Percentiles rank a stretch among this genome's conserved stretches.
These are phyloP conservation scores for Rhagonycha fulva DNA, from an alignment of 2,888 invertebrate genomes.

Conservation along the genomic window DNA sequence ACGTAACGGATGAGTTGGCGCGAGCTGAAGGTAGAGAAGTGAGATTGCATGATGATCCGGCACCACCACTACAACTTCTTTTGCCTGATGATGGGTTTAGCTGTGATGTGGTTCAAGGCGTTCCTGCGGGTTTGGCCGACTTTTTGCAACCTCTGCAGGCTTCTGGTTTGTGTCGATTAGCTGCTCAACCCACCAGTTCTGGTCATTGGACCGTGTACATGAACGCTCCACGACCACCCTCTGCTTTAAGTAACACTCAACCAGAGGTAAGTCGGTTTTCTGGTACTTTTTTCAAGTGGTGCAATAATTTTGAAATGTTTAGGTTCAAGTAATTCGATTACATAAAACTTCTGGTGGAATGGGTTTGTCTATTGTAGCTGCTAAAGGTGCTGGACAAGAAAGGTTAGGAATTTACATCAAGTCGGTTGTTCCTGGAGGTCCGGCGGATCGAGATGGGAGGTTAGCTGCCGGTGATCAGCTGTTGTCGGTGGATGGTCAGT, in stretches of 20 bases:
- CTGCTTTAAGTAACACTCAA: conserved; percentile 52
- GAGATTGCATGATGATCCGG: conserved; percentile 88
- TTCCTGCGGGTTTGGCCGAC: conserved; percentile 90
- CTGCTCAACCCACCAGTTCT: conserved; percentile 86
- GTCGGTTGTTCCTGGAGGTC: conserved; percentile 94
- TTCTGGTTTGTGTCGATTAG: conserved; percentile 86
- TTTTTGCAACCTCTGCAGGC: conserved; percentile 83
- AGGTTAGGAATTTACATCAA: conserved; percentile 97
- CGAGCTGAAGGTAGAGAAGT: conserved; percentile 88
- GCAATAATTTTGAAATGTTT: conserved; percentile 9
- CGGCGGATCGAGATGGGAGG: conserved; percentile 91
- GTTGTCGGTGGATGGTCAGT: conserved; percentile 94
- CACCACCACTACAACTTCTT: conserved; percentile 86
- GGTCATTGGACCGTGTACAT: conserved; percentile 97
- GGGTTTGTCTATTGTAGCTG: conserved; percentile 98
- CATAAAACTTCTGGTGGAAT: conserved; percentile 96
- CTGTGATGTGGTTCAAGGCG: conserved; percentile 87
- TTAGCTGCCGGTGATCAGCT: conserved; percentile 97
- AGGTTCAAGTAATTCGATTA: conserved; percentile 81
- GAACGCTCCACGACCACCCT: conserved; percentile 57
- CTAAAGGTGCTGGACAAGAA: conserved; percentile 66
- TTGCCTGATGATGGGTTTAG: conserved; percentile 98
- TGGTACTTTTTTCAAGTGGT: not conserved
- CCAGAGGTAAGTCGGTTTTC: conserved; percentile 47
- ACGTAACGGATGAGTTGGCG: conserved; percentile 89